Evolutionary conservation across 2,888 invertebrate species (phyloP), one percentile per base, ranked within the genome.

Genomic region (Diaprepes abbreviatus): DNA sequence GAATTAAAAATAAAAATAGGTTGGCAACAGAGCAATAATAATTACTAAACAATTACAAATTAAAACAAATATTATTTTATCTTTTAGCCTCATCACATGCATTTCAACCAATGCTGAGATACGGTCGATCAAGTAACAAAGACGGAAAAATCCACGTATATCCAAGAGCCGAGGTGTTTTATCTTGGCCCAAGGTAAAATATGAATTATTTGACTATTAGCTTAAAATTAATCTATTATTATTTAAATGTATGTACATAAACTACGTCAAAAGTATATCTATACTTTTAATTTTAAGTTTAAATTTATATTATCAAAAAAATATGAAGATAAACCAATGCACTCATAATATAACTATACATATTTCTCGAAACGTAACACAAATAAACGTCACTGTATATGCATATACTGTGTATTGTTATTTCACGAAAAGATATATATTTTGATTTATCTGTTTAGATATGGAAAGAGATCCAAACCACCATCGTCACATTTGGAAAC

Each of bases 381-480:
- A n/a, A n/a, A n/a, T n/a, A n/a, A n/a, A n/a, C n/a, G n/a, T n/a
- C n/a, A n/a, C n/a, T n/a, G n/a, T n/a, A n/a, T n/a, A n/a, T n/a
- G n/a, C n/a, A n/a, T n/a, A n/a, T n/a, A n/a, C n/a, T n/a, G n/a
- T n/a, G n/a, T n/a, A n/a, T n/a, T n/a, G n/a, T n/a, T n/a, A n/a
- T n/a, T n/a, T n/a, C n/a, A n/a, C n/a, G n/a, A n/a, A n/a, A n/a
- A n/a, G n/a, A n/a, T n/a, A n/a, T n/a, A 7, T 40, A 12, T 40
- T 14, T 14, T 40, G 2, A 16, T 59, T 28, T 45, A 3, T n/a
- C n/a, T 21, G 28, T 77, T 74, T 72, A 83, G 83, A 65, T 83
- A 82, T 60, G 83, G 83, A n/a, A 83, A 83, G 73, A 75, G 83
- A 76, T 80, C 82, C 36, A 76, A 75, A 66, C 76, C 79, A 75